Base-by-base conservation (phyloP, 2,113 vertebrate species). In the Motacilla alba region DNA sequence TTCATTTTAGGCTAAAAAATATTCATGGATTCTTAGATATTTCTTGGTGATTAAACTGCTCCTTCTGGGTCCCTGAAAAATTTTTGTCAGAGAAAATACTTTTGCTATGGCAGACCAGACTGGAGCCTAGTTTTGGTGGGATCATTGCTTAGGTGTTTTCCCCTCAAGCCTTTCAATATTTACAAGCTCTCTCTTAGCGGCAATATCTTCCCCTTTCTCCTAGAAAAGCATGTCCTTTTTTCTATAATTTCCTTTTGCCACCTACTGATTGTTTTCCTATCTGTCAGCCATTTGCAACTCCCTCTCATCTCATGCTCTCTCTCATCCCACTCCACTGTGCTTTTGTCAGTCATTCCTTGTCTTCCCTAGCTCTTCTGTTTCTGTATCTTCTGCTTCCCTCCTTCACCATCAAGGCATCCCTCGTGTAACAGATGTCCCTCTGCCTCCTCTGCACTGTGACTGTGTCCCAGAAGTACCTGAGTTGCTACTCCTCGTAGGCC, bases 331-430 rank as follows among this genome's bases (percentile, higher is more conserved):
- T 94, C 77, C 31, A 62, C 74, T 90, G 93, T 90, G 85, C 95
- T 95, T 95, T 96, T 97, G 73, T 92, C 94, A 96, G 88, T 94
- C 83, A 84, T 63, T 74, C 56, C 52, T 77, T 72, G 60, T 64
- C 72, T 83, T 87, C 41, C 44, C 53, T 17, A 60, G 56, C 56
- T 86, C 87, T 44, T 83, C 77, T 87, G 53, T 63, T 93, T 81
- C 83, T 37, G 46, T 50, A 31, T 50, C 39, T 94, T 94, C 55
- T 82, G 50, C 49, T 85, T 66, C 50, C 50, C 50, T 89, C 76
- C 52, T 60, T 78, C 23, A 28, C 21, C 7, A 39, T 44, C 79
- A 19, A 0, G 12, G 52, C 68, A 83, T 9, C 24, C 19, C 55
- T 83, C n/a, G 50, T 49, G 14, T 13, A 46, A 15, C 16, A 74